Percentiles rank a stretch among this genome's conserved stretches.
phyloP scores from a whole-genome alignment of 1,140 invertebrate genomes.

The Ericerus pela region DNA sequence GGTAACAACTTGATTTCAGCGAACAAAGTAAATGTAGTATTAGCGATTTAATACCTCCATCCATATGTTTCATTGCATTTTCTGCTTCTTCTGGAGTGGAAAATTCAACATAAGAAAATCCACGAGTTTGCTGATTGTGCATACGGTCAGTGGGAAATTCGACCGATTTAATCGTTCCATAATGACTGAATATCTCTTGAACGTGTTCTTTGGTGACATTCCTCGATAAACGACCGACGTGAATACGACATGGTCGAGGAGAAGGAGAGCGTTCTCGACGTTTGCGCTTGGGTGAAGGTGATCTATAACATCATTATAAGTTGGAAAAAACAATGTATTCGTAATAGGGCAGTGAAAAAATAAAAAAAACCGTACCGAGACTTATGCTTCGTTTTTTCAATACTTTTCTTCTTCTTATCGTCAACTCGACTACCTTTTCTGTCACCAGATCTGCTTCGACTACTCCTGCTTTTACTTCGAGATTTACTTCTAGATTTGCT shows the following conservation, averaged over 20 bases:
- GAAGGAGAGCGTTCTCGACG: constrained; percentile 65
- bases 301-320: constrained; percentile 31
- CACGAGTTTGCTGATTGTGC: constrained; percentile 68
- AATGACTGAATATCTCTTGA: constrained; percentile 84
- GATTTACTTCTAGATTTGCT: constrained; percentile 23
- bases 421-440: constrained; percentile 26
- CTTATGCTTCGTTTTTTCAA: constrained; percentile 31
- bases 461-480: constrained; percentile 24
- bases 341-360: constrained; percentile 2
- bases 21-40: constrained; percentile 2
- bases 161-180: constrained; percentile 76
- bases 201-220: constrained; percentile 91
- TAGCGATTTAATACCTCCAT: constrained; percentile 67
- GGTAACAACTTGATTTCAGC: neutral
- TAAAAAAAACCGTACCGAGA: constrained; percentile 30
- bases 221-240: constrained; percentile 76
- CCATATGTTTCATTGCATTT: constrained; percentile 98
- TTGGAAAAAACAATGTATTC: neutral
- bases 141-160: constrained; percentile 78
- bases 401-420: constrained; percentile 35
- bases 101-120: constrained; percentile 92
- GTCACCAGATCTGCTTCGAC: constrained; percentile 24
- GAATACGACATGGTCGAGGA: constrained; percentile 76
- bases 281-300: constrained; percentile 37
- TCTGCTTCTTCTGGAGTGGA: constrained; percentile 86